Base-by-base conservation (phyloP, 2,797 vertebrate species). In the Sebastes baramenuke region DNA sequence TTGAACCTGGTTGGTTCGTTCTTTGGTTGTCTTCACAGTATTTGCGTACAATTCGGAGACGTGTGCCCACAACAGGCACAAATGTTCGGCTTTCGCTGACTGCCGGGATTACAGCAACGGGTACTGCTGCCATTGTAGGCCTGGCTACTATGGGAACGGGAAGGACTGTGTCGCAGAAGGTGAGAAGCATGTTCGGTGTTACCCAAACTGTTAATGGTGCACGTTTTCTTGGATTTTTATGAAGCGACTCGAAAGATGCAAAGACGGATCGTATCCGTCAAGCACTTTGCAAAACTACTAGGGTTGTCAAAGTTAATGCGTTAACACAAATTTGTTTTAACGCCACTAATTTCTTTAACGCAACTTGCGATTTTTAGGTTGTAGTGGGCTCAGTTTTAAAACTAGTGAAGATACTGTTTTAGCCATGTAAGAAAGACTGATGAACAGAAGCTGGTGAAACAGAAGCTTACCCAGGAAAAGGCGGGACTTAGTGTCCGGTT, bases 111-210 rank as follows among this genome's bases (percentile, higher is more conserved):
- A 97, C 85, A 75, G 91, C 64, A 83, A 87, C 0, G 98, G 98
- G 11, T 98, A 96, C 92, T 99, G 98, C 87, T 99, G 98, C 93
- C 94, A 93, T 34, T 99, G 98, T 12, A 93, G 93, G 38, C 92
- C 96, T 11, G 97, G 97, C 27, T 99, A 96, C 87, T 98, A 97
- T 4, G 98, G 98, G n/a, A 97, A 97, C 2, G 98, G 98, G 77
- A 96, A 95, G 67, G 97, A 97, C 27, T 99, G 98, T n/a, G 94
- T 98, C 0, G 96, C 97, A 25, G 97, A 98, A 94, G 98, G 98
- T 99, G 77, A 66, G 83, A 27, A 5, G 3, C 9, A 3, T 61
- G 60, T 56, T 46, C 10, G 0, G 2, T 13, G 10, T 70, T 34
- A 22, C 3, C 42, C 42, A 49, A 20, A 49, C 42, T 49, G 9